phyloP scores from a whole-genome alignment of 2,113 vertebrate species.

The Saccopteryx leptura region DNA sequence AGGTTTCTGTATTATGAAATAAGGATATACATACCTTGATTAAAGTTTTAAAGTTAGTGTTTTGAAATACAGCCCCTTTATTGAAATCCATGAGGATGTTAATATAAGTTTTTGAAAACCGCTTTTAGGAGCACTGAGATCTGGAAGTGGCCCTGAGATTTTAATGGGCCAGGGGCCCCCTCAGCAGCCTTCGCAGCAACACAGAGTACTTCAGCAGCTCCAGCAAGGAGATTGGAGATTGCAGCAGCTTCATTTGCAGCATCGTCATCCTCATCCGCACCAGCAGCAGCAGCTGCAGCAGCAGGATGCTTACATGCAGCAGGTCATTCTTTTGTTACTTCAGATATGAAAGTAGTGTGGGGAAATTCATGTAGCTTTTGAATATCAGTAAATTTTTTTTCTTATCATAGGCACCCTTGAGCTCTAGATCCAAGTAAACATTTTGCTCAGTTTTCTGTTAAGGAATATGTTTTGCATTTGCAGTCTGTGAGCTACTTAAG shows the following conservation, averaged over 20 bases:
- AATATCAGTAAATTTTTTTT: neutral
- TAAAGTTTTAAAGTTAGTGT: constrained; percentile 33
- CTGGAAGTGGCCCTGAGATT: constrained; percentile 87
- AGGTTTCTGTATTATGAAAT: neutral
- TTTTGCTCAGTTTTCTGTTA: neutral
- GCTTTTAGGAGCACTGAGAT: constrained; percentile 84
- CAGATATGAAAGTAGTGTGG: neutral
- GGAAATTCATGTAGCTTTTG: neutral
- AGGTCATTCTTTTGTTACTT: constrained; percentile 81
- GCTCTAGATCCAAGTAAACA: neutral
- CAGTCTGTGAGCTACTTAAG: constrained; percentile 24
- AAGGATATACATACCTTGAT: neutral
- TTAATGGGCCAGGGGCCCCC: constrained; percentile 86
- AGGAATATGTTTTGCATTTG: neutral
- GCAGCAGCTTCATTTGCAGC: constrained; percentile 92
- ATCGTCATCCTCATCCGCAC: constrained; percentile 77
- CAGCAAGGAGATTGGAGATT: constrained; percentile 97
- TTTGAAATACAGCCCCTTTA: neutral
- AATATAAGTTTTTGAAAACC: neutral
- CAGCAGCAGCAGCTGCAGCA: constrained; percentile 85
- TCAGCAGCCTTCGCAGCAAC: constrained; percentile 91
- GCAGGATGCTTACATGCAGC: constrained; percentile 92
- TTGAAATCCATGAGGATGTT: neutral
- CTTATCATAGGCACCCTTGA: neutral
- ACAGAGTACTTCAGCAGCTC: constrained; percentile 96